phyloP scores from a whole-genome alignment of 35 echinoderm and acorn worm species.

The Heliocidaris tuberculata region DNA sequence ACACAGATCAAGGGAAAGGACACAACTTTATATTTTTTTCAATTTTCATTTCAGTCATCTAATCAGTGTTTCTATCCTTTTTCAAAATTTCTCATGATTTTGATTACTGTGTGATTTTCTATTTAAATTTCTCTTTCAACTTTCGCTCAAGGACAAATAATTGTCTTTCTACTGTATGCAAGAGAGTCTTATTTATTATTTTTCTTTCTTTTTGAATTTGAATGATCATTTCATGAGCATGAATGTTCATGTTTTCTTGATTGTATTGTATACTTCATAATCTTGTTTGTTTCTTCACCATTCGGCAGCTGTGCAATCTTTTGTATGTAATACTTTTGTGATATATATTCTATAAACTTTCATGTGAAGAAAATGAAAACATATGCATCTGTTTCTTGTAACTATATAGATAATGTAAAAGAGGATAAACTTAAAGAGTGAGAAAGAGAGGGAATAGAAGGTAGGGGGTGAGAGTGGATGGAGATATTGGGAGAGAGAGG shows the following conservation, averaged over 20 bases:
- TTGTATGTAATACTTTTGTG: not conserved
- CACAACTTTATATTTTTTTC: too few species aligned
- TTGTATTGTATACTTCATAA: not conserved
- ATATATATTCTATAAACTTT: constrained; percentile 3
- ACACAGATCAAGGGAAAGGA: too few species aligned
- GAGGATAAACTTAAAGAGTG: not conserved
- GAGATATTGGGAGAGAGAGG: not conserved
- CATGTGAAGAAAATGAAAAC: not conserved
- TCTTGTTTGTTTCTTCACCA: constrained; percentile 21
- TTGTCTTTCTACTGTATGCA: not conserved
- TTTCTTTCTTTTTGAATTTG: not conserved
- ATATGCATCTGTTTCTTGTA: not conserved
- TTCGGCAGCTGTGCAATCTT: constrained; percentile 19
- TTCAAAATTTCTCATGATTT: too few species aligned
- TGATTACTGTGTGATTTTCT: too few species aligned
- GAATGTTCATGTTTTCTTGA: not conserved
- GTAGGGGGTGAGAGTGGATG: not conserved
- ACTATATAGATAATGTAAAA: not conserved
- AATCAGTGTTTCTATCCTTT: too few species aligned
- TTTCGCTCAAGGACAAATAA: not conserved
- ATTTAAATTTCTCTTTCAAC: not conserved
- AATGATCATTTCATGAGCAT: not conserved
- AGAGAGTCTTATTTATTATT: not conserved
- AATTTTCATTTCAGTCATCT: too few species aligned
- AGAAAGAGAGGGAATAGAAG: not conserved